A percentile compares a stretch with the other conserved stretches of the same genome.
These are phyloP conservation scores for Cebidichthys violaceus DNA, from an alignment of 2,113 vertebrate genomes.

Conservation along the genomic window DNA sequence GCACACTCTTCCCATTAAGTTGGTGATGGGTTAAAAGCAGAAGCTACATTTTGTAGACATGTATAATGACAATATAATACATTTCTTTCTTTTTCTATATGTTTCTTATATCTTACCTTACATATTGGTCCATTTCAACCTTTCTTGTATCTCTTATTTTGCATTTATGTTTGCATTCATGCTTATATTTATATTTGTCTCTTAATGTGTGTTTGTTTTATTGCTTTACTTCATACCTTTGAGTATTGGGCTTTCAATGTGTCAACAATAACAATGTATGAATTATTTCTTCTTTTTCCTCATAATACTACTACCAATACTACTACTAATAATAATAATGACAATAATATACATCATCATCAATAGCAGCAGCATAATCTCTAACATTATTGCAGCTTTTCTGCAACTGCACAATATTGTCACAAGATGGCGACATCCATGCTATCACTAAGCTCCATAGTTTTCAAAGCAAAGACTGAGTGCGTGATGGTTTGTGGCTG, in stretches of 20 bases:
- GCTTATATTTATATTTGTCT: no score
- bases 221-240: neutral
- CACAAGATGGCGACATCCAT: conserved; percentile 65
- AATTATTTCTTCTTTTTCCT: no score
- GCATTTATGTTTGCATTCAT: neutral
- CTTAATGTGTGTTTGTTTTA: neutral
- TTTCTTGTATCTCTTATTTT: neutral
- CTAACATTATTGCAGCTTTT: neutral
- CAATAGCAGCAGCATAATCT: neutral
- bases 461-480: neutral
- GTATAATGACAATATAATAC: no score
- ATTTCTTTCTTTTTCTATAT: no score
- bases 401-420: conserved; percentile 9
- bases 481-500: neutral
- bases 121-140: neutral
- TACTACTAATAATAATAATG: neutral
- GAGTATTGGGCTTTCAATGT: neutral
- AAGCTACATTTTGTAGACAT: no score
- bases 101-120: neutral
- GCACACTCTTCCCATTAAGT: no score
- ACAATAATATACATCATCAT: neutral
- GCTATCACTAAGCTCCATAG: neutral
- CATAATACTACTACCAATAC: neutral
- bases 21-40: no score
- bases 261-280: neutral